Evolutionary conservation across 2,888 invertebrate species (phyloP), one percentile per base, ranked within the genome.

Genomic region (Sinhomidia bicolor): DNA sequence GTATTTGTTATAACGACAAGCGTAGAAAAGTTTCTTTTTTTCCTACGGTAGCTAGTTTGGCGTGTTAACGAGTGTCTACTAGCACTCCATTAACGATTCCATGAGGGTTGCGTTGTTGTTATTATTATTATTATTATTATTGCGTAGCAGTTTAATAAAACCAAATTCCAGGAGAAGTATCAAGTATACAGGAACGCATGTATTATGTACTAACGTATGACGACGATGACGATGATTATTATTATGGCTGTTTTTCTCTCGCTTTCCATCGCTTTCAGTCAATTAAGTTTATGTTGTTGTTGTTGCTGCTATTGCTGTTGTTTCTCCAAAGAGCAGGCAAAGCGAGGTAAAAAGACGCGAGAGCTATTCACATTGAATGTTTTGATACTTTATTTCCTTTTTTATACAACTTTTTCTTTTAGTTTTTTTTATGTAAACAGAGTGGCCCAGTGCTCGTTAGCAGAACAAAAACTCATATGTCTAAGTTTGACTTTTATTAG

Each of bases 381-480:
- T 85, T 85, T 85, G 65, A 79, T 85, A 78, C 51, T 65, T 78
- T 10, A 78, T 65, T 85, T 85, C 85, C 84, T 65, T 41, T 84
- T 14, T 54, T n/a, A 36, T 71, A 47, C 44, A 60, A 65, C 32
- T 26, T 29, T 65, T 5, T 65, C 41, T 62, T 17, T 3, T 3
- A 32, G 5, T 32, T 68, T 68, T 14, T 36, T 68, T 17, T 17
- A 36, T 4, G 71, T 44, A 23, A 26, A 47, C 10, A 47, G 23
- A 44, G 20, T 74, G 23, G 26, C 47, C 26, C 9, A 57, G 32
- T 32, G 7, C 54, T 78, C 68, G 74, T 84, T 76, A 84, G 62
- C 5, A 74, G 44, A 14, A 32, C 14, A 84, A 60, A 84, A 6
- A 71, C 26, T 76, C 62, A 76, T 76, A 60, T 17, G 60, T 84